phyloP scores from a whole-genome alignment of 92 coral and sea anemone genomes.

The Actinernus sp. region DNA sequence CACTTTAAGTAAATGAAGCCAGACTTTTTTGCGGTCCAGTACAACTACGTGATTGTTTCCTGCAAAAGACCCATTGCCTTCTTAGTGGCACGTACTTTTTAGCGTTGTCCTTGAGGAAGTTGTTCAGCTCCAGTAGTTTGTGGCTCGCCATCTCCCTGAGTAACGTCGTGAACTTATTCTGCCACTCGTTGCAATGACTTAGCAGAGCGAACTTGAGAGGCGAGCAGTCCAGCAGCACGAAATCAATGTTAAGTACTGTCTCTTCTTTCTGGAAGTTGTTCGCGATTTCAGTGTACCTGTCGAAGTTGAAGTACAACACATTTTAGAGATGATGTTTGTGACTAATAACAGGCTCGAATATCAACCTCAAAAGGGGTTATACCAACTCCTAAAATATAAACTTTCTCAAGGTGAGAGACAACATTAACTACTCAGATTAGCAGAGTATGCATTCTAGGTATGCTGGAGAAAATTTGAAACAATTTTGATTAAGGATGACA shows the following conservation, averaged over 20 bases:
- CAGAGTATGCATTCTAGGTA: too few species aligned
- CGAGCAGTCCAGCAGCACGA: conserved; percentile 96
- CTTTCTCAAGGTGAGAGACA: too few species aligned
- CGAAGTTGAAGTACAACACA: background rate
- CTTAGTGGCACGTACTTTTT: conserved; percentile 90
- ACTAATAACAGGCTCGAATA: background rate
- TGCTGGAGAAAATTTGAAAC: too few species aligned
- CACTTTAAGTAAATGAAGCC: too few species aligned
- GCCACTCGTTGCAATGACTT: conserved; percentile 99
- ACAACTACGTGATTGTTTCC: too few species aligned
- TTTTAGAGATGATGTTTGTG: conserved; percentile 1
- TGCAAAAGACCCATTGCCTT: too few species aligned
- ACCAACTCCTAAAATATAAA: too few species aligned
- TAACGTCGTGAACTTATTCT: conserved; percentile 97
- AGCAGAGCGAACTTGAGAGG: conserved; percentile 96
- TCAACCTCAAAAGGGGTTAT: too few species aligned
- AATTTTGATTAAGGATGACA: too few species aligned
- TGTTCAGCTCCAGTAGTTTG: conserved; percentile 87
- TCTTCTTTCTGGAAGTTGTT: conserved; percentile 99
- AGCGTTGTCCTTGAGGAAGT: conserved; percentile 91
- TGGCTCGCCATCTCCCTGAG: conserved; percentile 98
- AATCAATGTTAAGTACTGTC: conserved; percentile 95
- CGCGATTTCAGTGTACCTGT: conserved; percentile 96
- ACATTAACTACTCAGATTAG: too few species aligned
- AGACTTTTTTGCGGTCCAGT: too few species aligned